Conservation (phyloP, 2,113 vertebrate genomes). For the Otocyon megalotis region DNA sequence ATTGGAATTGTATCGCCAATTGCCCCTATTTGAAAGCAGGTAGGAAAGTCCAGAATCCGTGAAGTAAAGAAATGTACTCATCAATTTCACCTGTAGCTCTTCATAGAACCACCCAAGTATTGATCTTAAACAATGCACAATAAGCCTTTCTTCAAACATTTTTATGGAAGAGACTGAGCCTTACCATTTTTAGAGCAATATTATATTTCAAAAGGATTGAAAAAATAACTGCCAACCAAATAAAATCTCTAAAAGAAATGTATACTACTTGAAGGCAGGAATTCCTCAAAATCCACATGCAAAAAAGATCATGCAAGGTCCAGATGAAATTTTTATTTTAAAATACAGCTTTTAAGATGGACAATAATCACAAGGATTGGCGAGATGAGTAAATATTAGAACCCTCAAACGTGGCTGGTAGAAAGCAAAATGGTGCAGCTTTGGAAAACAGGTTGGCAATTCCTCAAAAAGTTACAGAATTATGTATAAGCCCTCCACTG, state of each 20-base stretch:
- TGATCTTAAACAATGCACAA: background rate
- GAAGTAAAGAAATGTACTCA: background rate
- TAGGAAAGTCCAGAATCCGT: background rate
- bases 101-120: background rate
- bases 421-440: background rate
- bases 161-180: background rate
- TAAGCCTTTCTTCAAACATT: background rate
- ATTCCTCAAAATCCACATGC: background rate
- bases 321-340: background rate
- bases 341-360: background rate
- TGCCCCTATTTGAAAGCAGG: background rate
- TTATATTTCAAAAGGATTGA: background rate
- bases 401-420: background rate
- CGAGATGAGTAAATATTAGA: background rate
- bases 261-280: background rate
- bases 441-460: background rate
- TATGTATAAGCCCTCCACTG: background rate
- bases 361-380: background rate
- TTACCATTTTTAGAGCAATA: background rate
- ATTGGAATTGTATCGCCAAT: background rate
- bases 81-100: background rate
- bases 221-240: background rate
- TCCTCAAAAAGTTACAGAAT: background rate
- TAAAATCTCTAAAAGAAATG: background rate
- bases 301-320: background rate